These are phyloP conservation scores for Zelostemma sp. DNA, from an alignment of 1,140 invertebrate genomes.

Conservation along the genomic window DNA sequence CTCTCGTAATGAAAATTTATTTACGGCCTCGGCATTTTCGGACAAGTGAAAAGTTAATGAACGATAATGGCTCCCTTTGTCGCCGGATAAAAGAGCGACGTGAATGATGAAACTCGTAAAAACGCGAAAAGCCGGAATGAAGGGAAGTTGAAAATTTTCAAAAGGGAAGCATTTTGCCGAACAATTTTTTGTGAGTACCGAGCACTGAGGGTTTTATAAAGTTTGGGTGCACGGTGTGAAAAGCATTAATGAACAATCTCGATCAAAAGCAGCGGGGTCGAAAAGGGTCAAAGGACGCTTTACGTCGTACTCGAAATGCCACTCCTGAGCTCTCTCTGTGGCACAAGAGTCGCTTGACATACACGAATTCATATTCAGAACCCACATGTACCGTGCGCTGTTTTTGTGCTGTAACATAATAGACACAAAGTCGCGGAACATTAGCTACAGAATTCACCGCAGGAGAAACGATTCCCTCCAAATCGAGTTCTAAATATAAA, in stretches of 20 bases:
- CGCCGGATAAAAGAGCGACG: too few species aligned
- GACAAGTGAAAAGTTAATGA: background rate
- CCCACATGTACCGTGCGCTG: background rate
- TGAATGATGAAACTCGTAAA: too few species aligned
- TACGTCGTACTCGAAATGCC: conserved; percentile 22
- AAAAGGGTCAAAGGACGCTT: conserved; percentile 18
- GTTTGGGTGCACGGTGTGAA: conserved; percentile 1
- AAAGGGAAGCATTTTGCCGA: too few species aligned
- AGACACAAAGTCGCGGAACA: background rate
- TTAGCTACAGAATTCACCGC: background rate
- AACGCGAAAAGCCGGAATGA: too few species aligned
- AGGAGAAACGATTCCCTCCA: background rate
- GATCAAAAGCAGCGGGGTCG: conserved; percentile 8
- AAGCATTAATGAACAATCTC: conserved; percentile 9
- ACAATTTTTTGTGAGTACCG: too few species aligned
- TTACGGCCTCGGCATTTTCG: background rate
- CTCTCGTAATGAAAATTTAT: conserved; percentile 30
- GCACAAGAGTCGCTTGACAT: conserved; percentile 5
- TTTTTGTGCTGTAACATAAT: background rate
- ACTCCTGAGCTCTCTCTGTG: conserved; percentile 4
- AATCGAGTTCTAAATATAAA: too few species aligned
- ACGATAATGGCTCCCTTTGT: too few species aligned
- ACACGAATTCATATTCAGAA: conserved; percentile 11
- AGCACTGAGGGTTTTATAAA: background rate
- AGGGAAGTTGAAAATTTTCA: too few species aligned